phyloP scores from a whole-genome alignment of 2,113 vertebrate genomes.

The Dromiciops gliroides region DNA sequence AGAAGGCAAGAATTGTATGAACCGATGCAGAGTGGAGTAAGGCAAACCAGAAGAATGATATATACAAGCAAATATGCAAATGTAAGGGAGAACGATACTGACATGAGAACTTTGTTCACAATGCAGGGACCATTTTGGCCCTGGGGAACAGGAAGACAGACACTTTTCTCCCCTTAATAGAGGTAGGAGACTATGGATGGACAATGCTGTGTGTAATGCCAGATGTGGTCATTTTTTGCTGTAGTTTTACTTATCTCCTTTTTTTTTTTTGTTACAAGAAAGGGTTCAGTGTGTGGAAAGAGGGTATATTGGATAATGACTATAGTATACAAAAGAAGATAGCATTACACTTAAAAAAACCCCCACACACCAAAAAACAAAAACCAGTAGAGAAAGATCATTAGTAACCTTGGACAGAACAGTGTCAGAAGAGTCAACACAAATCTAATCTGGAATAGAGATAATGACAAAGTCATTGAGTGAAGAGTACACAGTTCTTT shows the following conservation, averaged over 20 bases:
- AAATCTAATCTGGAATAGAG: conserved; percentile 45
- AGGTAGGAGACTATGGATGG: background rate
- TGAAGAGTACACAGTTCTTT: background rate
- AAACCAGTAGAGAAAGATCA: background rate
- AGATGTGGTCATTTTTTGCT: background rate
- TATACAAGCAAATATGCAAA: too few species aligned
- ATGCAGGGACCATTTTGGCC: background rate
- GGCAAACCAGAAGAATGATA: too few species aligned
- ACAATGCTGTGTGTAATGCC: background rate
- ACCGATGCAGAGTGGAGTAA: too few species aligned
- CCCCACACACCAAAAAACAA: background rate
- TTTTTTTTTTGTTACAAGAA: background rate
- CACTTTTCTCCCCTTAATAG: background rate
- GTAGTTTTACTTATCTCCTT: background rate
- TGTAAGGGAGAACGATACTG: background rate
- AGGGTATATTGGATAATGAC: too few species aligned
- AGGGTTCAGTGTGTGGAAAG: background rate
- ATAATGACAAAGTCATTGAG: conserved; percentile 1
- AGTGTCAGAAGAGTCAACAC: background rate
- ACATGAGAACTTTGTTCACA: background rate
- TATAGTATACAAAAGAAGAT: too few species aligned
- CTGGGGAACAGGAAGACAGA: background rate
- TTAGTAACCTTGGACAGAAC: background rate
- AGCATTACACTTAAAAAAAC: too few species aligned
- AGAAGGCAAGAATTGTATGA: too few species aligned